Evolutionary conservation across 2,888 invertebrate species (phyloP), one percentile per base, ranked within the genome.

Genomic region (Agrochola macilenta): DNA sequence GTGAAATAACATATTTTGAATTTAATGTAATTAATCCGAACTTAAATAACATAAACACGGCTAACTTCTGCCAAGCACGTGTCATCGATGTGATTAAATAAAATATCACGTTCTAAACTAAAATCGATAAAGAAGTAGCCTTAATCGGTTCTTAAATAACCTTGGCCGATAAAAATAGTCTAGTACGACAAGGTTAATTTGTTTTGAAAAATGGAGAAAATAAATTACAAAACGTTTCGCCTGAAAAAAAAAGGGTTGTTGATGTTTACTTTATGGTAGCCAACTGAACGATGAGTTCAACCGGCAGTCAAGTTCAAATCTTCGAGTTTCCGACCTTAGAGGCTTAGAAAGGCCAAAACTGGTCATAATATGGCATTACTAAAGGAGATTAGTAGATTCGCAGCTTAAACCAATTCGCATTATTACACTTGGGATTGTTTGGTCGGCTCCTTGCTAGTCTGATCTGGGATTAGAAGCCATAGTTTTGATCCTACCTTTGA

Each of bases 141-240:
- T 43, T 74, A 71, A 75, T 79, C 60, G 60, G 23, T 63, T 64
- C 1, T 58, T n/a, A n/a, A 30, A 20, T 61, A 71, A 71, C 82
- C 83, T 83, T 83, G 82, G 77, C 73, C 73, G 82, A 77, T 81
- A 81, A 76, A 49, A 76, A 63, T 49, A 14, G 49, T 85, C 64
- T 69, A 54, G 58, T 54, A 63, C 20, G 61, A 58, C 69, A 57
- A 72, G 26, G 60, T 76, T 46, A 60, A 61, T 72, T 76, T 52
- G 35, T 72, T 82, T 66, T 74, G 30, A 57, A 57, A 52, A 70
- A 71, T 46, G 7, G 20, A 26, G 43, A 64, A 52, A 76, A 58
- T 43, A 52, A 58, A 61, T 26, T 14, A 4, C 17, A 52, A 8
- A 57, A n/a, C 4, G 8, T 81, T 54, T 57, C n/a, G 12, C 23